Base-by-base conservation (phyloP, 2,113 vertebrate genomes). In the Mirounga angustirostris region DNA sequence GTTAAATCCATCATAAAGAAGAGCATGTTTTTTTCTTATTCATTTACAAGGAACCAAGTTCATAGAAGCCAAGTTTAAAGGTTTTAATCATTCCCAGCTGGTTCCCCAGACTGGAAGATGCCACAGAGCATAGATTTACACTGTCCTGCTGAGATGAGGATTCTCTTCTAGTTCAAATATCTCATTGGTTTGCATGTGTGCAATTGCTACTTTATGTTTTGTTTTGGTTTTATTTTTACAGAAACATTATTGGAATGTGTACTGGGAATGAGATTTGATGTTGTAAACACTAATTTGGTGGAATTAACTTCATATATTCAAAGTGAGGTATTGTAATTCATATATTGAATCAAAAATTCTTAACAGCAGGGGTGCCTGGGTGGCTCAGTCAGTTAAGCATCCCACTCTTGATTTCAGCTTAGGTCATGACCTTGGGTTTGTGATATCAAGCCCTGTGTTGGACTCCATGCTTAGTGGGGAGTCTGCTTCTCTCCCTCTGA, bases 1-100 rank as follows among this genome's bases (percentile, higher is more conserved):
- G 22, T 93, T 73, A 90, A 98, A 92, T 61, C 4, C 22, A 52
- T 74, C 26, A 40, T 79, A 90, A 97, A 36, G 28, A 85, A 85
- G 46, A 85, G 6, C 22, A 78, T 95, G n/a, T 33, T 93, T 95
- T 95, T 94, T 87, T 11, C 28, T 96, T 94, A 95, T 76, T 92
- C 21, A 82, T 1, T 93, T 91, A 87, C 2, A 83, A 74, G 50
- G n/a, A 83, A 63, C 15, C 10, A 79, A 76, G 69, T 90, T 97
- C 26, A 69, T 26, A 40, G n/a, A 94, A 56, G 30, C 5, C 30
- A 83, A 58, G 1, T 83, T 65, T 93, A 84, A 96, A 88, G 91
- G 9, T 74, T 95, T 95, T 74, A 74, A 63, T 83, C 22, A 76
- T 87, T 52, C 18, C 40, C 63, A 89, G 24, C 3, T 94, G 7